Conservation (phyloP, 1,140 invertebrate genomes). For the Trissolcus basalis region DNA sequence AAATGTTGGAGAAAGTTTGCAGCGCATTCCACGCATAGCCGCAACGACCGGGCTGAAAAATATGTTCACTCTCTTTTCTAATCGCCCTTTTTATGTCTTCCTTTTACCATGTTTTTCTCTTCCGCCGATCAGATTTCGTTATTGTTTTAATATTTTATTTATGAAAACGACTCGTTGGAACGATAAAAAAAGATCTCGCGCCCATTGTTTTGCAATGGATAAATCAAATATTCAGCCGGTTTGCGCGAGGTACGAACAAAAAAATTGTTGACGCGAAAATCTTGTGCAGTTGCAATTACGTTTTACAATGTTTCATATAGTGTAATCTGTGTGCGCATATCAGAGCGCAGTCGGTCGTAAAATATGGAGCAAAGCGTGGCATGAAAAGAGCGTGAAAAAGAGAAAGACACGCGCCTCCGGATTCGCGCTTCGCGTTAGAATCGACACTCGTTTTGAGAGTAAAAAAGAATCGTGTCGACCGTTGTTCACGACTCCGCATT, state of each 20-base stretch:
- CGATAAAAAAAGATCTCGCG: too few relatives aligned
- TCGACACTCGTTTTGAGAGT: not conserved
- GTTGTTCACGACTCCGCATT: too few relatives aligned
- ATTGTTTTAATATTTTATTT: too few relatives aligned
- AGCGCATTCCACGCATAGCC: constrained; percentile 29
- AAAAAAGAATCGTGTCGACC: too few relatives aligned
- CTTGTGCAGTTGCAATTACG: constrained; percentile 11
- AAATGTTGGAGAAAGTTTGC: constrained; percentile 44
- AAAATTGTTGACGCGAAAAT: constrained; percentile 19
- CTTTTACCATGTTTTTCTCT: not conserved
- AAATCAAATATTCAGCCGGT: too few relatives aligned
- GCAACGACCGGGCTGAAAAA: constrained; percentile 10
- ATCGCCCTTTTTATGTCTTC: too few relatives aligned
- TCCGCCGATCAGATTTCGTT: too few relatives aligned
- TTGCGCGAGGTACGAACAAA: too few relatives aligned
- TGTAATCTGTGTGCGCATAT: constrained; percentile 29
- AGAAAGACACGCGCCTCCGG: constrained; percentile 33
- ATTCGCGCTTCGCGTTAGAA: constrained; percentile 19
- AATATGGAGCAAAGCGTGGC: constrained; percentile 44
- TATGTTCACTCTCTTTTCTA: not conserved
- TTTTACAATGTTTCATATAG: constrained; percentile 22
- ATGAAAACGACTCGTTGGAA: too few relatives aligned
- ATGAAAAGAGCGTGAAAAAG: constrained; percentile 55
- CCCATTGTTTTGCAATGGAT: too few relatives aligned
- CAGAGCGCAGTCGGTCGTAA: constrained; percentile 40